Base-by-base conservation (phyloP, 2,888 invertebrate genomes). In the Macrosoma leucophasiata region DNA sequence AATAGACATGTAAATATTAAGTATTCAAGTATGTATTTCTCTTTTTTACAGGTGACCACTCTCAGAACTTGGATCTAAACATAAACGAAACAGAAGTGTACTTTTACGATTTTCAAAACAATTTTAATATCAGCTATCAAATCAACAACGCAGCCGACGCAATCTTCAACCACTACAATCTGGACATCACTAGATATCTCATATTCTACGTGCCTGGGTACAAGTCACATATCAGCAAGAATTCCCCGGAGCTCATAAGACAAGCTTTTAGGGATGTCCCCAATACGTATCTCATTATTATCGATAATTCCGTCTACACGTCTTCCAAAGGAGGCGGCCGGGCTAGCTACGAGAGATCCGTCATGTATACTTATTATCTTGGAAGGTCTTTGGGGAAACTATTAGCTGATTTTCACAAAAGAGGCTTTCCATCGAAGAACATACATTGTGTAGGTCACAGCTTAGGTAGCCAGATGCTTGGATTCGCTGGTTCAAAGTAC, bases 171-270 rank as follows among this genome's bases (percentile, higher is more conserved):
- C 43, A 45, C 5, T 75, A 77, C 45, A 77, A 75, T 33, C 43
- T 82, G 1, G 81, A 82, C 30, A 39, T 72, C 2, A 56, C 70
- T 1, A 66, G 58, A 22, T 65, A 65, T n/a, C 55, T 82, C 0
- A 64, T 79, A 23, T 66, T 82, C 47, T 81, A 77, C 50, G 77
- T 78, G 1, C 78, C 82, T 0, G 82, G 82, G 1, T 82, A 79
- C 53, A 81, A 79, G 43, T 75, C 81, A 0, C 67, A 79, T 32
- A 77, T 82, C 19, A 58, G 54, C 36, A 72, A 61, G 31, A 68
- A 69, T 5, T 74, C 74, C 0, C 71, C 77, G 25, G 72, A 81
- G 27, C 37, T 72, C 0, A 62, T 82, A 4, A 52, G 81, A 4
- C 65, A 72, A 13, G 67, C 77, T 0, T 81, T 81, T 36, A 67